Conservation (phyloP, 2,113 vertebrate genomes). For the Tiliqua scincoides region DNA sequence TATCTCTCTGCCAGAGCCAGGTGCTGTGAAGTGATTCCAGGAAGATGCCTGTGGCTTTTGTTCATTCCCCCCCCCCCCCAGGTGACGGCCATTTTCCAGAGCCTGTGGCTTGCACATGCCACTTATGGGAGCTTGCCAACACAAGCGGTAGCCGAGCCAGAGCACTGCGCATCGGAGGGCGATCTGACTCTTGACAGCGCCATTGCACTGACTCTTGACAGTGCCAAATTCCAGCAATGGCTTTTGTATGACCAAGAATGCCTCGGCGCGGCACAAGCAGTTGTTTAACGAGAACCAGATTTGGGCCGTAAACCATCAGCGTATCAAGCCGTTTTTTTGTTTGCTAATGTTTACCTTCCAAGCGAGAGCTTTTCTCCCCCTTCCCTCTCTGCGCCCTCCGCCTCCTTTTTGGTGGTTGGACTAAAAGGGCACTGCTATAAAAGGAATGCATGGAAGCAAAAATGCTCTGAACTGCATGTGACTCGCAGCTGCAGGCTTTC, state of each 20-base stretch:
- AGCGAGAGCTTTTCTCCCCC: constrained; percentile 34
- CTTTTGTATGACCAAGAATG: constrained; percentile 65
- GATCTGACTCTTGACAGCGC: background rate
- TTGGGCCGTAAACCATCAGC: constrained; percentile 73
- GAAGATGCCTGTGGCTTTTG: background rate
- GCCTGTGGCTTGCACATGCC: background rate
- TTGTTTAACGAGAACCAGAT: constrained; percentile 71
- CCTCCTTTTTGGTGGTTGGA: constrained; percentile 12
- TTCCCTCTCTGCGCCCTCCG: background rate
- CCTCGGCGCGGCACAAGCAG: constrained; percentile 53
- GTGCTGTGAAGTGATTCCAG: background rate
- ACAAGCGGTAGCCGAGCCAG: constrained; percentile 20
- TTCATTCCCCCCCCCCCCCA: background rate
- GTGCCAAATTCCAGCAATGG: constrained; percentile 56
- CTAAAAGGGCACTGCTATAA: constrained; percentile 63
- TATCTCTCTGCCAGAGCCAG: background rate
- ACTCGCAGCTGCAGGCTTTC: constrained; percentile 72
- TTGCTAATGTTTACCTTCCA: constrained; percentile 79
- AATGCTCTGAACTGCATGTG: constrained; percentile 72
- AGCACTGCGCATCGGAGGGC: background rate
- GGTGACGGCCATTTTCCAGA: constrained; percentile 24
- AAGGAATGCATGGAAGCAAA: constrained; percentile 68
- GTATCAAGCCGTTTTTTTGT: constrained; percentile 64
- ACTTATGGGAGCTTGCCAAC: constrained; percentile 3
- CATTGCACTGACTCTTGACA: constrained; percentile 39